These are phyloP conservation scores for Sebastes baramenuke DNA, from an alignment of 2,797 vertebrate genomes.

Conservation along the genomic window DNA sequence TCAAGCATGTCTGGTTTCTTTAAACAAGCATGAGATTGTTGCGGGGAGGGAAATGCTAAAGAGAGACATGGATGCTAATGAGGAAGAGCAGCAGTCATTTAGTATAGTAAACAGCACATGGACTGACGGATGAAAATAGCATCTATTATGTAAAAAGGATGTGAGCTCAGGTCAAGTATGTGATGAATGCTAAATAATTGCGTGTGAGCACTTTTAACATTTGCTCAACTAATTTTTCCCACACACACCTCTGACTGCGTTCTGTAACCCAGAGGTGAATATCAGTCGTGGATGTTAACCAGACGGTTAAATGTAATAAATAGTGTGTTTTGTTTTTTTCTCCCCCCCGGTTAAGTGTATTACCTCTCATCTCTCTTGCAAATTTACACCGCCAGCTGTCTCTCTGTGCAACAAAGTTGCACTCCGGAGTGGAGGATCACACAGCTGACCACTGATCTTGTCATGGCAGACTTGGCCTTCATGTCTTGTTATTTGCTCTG, in stretches of 20 bases:
- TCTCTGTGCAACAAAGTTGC: not conserved
- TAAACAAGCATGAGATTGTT: conserved; percentile 30
- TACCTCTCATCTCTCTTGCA: not conserved
- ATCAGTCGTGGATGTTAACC: conserved; percentile 6
- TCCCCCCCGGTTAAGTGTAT: not conserved
- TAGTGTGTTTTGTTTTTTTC: not conserved
- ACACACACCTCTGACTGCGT: not conserved
- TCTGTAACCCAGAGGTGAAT: conserved; percentile 10
- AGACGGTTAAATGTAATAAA: conserved; percentile 23
- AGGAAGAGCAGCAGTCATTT: conserved; percentile 40
- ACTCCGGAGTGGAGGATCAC: conserved; percentile 24
- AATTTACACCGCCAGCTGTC: not conserved
- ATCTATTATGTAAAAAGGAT: conserved; percentile 50
- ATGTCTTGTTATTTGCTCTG: conserved; percentile 37
- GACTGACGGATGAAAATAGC: conserved; percentile 29
- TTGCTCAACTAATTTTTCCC: not conserved
- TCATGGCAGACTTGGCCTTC: conserved; percentile 26
- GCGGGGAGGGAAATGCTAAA: conserved; percentile 13
- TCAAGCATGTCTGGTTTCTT: conserved; percentile 48
- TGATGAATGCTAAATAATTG: conserved; percentile 14
- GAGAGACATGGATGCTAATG: conserved; percentile 36
- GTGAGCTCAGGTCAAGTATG: conserved; percentile 34
- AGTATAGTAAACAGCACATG: not conserved
- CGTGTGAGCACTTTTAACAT: not conserved
- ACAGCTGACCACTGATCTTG: conserved; percentile 45